A percentile compares a stretch with the other conserved stretches of the same genome.
phyloP scores from a whole-genome alignment of 1,140 invertebrate genomes.

The Temnothorax curvispinosus region DNA sequence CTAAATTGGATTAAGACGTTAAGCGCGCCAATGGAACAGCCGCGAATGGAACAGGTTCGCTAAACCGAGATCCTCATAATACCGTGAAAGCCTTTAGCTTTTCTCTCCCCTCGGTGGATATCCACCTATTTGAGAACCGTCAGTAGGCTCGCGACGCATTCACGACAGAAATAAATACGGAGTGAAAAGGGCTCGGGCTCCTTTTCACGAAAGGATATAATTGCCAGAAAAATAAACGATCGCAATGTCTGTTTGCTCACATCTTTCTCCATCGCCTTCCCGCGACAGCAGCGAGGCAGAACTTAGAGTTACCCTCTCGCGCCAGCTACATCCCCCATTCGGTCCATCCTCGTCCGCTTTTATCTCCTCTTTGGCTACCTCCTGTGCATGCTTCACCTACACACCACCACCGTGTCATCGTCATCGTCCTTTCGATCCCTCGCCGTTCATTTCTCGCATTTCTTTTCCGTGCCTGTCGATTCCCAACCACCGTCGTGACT shows the following conservation, averaged over 20 bases:
- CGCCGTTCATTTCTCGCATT: constrained; percentile 43
- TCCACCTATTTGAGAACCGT: constrained; percentile 62
- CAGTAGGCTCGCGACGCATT: constrained; percentile 77
- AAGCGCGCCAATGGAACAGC: constrained; percentile 22
- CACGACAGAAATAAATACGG: constrained; percentile 81
- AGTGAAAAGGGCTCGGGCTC: constrained; percentile 77
- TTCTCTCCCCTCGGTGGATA: not conserved
- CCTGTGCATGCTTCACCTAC: constrained; percentile 13
- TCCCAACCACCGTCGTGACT: constrained; percentile 52
- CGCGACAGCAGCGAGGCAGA: not conserved
- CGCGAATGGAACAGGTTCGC: not conserved
- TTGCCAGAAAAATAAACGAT: constrained; percentile 85
- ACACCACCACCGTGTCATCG: constrained; percentile 28
- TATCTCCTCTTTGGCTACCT: constrained; percentile 44
- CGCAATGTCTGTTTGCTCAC: constrained; percentile 81
- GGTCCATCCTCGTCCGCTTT: constrained; percentile 46
- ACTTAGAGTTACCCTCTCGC: constrained; percentile 7
- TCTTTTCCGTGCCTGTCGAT: constrained; percentile 36
- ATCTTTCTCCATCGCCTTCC: constrained; percentile 54
- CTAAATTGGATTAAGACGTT: constrained; percentile 26
- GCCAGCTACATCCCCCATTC: constrained; percentile 21
- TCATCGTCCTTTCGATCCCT: not conserved
- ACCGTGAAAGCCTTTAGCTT: constrained; percentile 19
- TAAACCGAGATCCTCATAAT: constrained; percentile 28
- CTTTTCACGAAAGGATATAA: constrained; percentile 83